phyloP scores from a whole-genome alignment of 2,113 vertebrate species.

The Sprattus sprattus region DNA sequence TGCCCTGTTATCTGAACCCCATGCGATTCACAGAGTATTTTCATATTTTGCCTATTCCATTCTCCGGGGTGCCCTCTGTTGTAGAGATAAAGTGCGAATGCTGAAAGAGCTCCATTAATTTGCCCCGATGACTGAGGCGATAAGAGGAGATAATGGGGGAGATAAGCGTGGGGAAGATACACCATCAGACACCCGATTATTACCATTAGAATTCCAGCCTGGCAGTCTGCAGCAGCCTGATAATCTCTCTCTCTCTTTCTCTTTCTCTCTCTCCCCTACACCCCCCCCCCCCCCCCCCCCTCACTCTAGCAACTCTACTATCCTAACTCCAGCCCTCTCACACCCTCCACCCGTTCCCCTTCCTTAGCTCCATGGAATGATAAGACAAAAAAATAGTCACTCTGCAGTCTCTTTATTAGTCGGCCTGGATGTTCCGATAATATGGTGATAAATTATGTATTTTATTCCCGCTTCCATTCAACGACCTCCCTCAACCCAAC shows the following conservation, averaged over 20 bases:
- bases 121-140: constrained; percentile 92
- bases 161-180: constrained; percentile 88
- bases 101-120: constrained; percentile 95
- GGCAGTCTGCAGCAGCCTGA: constrained; percentile 90
- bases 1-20: constrained; percentile 84
- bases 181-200: constrained; percentile 93
- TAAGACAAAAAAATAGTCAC: constrained; percentile 93
- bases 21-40: constrained; percentile 90
- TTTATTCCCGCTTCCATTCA: constrained; percentile 66
- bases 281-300: not conserved
- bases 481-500: constrained; percentile 24
- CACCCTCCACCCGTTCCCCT: constrained; percentile 84
- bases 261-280: not conserved
- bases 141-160: constrained; percentile 88
- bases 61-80: constrained; percentile 86
- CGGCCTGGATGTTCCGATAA: constrained; percentile 93
- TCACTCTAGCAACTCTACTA: constrained; percentile 58
- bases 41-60: constrained; percentile 95
- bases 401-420: constrained; percentile 85
- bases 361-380: constrained; percentile 88
- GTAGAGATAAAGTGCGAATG: constrained; percentile 83
- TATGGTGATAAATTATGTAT: constrained; percentile 93
- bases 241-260: constrained; percentile 69
- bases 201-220: constrained; percentile 91
- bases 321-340: constrained; percentile 72